Evolutionary conservation across 2,888 invertebrate species (phyloP), one percentile per base, ranked within the genome.

Genomic region (Lithodes maja): DNA sequence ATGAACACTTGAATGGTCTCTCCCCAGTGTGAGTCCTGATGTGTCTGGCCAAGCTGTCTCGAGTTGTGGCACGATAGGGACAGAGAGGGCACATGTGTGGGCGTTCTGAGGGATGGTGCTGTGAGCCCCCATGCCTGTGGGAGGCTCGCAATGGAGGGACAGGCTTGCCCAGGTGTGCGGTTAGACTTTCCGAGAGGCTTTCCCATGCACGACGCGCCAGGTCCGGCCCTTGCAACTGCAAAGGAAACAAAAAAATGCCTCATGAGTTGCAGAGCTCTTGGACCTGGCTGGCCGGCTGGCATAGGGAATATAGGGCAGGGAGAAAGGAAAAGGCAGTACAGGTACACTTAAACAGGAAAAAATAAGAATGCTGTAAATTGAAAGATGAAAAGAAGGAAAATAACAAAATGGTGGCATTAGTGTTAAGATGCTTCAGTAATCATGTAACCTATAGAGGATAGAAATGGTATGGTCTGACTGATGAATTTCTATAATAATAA

Each of bases 151-250:
- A 15, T 33, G 86, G 74, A 69, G 75, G 77, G 5, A 74, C 77
- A 69, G 85, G 50, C 78, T 54, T 54, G 68, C 84, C 69, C 61
- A 88, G 50, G 69, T 84, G 85, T 33, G 80, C 88, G 61, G 69
- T 84, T 55, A 88, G 85, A 53, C 88, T 88, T 52, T 88, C 80
- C 52, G 88, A 88, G 75, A 85, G 81, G 75, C 80, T 84, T 84
- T 88, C 80, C 88, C 88, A 88, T 50, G 88, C 88, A 69, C 88
- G 54, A 52, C 85, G 88, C 85, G 88, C 85, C 88, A 88, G 84
- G 88, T 85, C 88, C 33, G 88, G 81, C 79, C 84, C 84, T 85
- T 85, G 89, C 82, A 85, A 85, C 89, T 89, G 89, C 89, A 89
- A 89, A 87, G 83, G 87, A 87, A 87, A 87, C 82, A 82, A 68